Conservation (phyloP, 2,113 vertebrate species). For the Megaleporinus macrocephalus region DNA sequence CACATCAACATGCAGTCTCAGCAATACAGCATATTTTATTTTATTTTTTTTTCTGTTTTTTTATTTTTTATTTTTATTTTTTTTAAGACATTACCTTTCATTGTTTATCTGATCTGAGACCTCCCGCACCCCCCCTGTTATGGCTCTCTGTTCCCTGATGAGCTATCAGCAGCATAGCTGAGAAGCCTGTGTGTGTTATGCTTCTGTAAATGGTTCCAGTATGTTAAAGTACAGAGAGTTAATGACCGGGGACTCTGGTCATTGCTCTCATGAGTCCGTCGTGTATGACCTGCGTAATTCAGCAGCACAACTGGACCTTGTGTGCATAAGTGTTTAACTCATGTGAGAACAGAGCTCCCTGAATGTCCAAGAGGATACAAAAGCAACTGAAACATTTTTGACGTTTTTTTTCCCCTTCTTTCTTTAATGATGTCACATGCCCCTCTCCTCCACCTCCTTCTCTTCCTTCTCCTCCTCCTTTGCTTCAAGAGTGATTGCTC, state of each 20-base stretch:
- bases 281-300: not conserved
- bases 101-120: not conserved
- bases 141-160: not conserved
- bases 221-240: not conserved
- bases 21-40: too few relatives aligned
- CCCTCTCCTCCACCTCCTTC: not conserved
- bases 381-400: not conserved
- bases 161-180: not conserved
- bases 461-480: not conserved
- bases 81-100: not conserved
- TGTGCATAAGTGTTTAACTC: not conserved
- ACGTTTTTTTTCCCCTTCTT: too few relatives aligned
- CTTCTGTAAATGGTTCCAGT: conserved; percentile 12
- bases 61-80: not conserved
- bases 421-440: not conserved
- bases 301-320: not conserved
- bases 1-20: not conserved
- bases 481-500: not conserved
- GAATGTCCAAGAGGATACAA: not conserved
- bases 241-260: not conserved
- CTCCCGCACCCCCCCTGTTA: not conserved
- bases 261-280: not conserved
- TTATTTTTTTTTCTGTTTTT: not conserved
- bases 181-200: conserved; percentile 5
- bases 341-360: not conserved